Evolutionary conservation across 2,888 invertebrate species (phyloP), one percentile per base, ranked within the genome.

Genomic region (Zaprionus lineosus): DNA sequence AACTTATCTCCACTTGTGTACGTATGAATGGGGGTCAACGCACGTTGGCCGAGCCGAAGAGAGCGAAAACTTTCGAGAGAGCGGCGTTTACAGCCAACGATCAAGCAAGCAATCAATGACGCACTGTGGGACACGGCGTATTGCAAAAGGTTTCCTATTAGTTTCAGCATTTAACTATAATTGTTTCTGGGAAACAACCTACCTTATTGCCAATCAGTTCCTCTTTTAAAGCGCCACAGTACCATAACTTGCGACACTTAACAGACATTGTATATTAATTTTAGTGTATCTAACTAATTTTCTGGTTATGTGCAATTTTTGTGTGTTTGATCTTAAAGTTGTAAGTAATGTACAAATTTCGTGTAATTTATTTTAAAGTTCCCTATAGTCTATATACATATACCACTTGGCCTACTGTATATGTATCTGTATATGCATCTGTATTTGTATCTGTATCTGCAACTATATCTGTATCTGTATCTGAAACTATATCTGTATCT

Each of bases 1-100:
- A 19, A 28, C 11, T 9, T n/a, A 5, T 1, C 1, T 9, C 6
- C 3, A 4, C 5, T 12, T 16, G 9, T 21, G n/a, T 8, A 2
- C 21, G n/a, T 37, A n/a, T 39, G 37, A 39, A 28, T 34, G 48
- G 61, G 59, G 76, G 73, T 83, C 84, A 77, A 75, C 53, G 77
- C 50, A 63, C 84, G 72, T 56, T 36, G 37, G 59, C 31, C 6
- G 28, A 7, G 43, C 31, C 34, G 8, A 5, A 31, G 19, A 29
- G 15, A 33, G 33, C 31, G 34, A 34, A 24, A 14, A 26, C n/a
- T n/a, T n/a, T n/a, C n/a, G 37, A 5, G 14, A 29, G 28, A 55
- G 14, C 28, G 40, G 12, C 34, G 29, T n/a, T n/a, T n/a, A 44
- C 12, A 26, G 56, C 26, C 18, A 48, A 5, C 21, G 56, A 73